A percentile compares a stretch with the other conserved stretches of the same genome.
These are phyloP conservation scores for Bufo bufo DNA, from an alignment of 2,113 vertebrate genomes.

Conservation along the genomic window DNA sequence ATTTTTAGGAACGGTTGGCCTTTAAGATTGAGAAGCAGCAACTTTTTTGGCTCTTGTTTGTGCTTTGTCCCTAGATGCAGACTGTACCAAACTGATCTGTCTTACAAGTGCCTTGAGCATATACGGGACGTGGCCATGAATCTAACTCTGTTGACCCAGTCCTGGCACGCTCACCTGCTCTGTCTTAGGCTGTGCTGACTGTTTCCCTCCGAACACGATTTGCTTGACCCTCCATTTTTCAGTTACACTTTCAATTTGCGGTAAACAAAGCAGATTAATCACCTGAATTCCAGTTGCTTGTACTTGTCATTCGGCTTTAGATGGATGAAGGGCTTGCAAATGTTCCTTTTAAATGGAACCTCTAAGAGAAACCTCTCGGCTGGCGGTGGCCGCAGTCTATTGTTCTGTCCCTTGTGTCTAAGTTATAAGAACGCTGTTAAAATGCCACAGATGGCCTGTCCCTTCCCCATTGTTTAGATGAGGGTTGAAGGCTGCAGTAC, in stretches of 20 bases:
- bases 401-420: slow-evolving; percentile 6
- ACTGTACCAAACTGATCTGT: too few species aligned
- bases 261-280: slow-evolving; percentile 58
- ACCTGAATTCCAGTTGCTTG: not conserved
- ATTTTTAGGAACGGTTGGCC: not conserved
- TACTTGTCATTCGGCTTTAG: slow-evolving; percentile 35
- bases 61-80: not conserved
- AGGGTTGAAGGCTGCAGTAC: slow-evolving; percentile 11
- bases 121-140: not conserved
- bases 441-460: slow-evolving; percentile 17
- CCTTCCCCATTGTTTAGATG: not conserved
- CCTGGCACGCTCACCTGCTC: not conserved
- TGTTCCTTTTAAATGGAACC: slow-evolving; percentile 18
- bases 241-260: slow-evolving; percentile 48
- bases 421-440: slow-evolving; percentile 12
- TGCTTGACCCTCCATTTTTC: slow-evolving; percentile 54
- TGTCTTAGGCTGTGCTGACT: not conserved
- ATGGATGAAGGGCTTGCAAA: slow-evolving; percentile 26
- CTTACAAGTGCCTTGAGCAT: not conserved
- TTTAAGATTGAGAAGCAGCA: not conserved
- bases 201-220: slow-evolving; percentile 22
- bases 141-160: not conserved
- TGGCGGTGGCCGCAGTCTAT: not conserved
- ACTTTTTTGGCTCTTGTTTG: too few species aligned
- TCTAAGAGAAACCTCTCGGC: slow-evolving; percentile 6